A percentile compares a stretch with the other conserved stretches of the same genome.
These are phyloP conservation scores for Lophura swinhoii DNA, from an alignment of 2,797 vertebrate species.

Conservation along the genomic window DNA sequence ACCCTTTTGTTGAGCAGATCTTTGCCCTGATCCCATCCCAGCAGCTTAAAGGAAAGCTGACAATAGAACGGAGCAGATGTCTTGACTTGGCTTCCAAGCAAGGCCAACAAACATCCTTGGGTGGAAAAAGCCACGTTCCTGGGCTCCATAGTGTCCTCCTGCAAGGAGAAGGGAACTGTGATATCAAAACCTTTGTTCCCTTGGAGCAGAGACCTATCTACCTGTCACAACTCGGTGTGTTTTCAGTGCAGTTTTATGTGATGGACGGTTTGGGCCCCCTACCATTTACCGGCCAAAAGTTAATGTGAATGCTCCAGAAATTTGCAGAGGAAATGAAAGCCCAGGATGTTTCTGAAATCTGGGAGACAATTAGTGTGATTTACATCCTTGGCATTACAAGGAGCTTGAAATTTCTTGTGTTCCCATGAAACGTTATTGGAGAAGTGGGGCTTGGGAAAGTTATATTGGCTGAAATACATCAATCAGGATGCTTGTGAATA, in stretches of 20 bases:
- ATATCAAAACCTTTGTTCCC: constrained; percentile 11
- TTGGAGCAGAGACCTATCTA: constrained; percentile 13
- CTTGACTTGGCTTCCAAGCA: not conserved
- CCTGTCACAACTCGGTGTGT: constrained; percentile 54
- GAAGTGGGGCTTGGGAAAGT: constrained; percentile 44
- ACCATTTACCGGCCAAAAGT: constrained; percentile 70
- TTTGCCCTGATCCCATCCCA: not conserved
- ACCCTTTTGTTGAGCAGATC: not conserved
- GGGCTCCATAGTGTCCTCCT: not conserved
- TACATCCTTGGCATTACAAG: constrained; percentile 66
- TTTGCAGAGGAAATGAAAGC: constrained; percentile 70
- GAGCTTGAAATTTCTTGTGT: constrained; percentile 61
- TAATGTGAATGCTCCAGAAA: constrained; percentile 40
- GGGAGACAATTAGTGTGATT: constrained; percentile 77
- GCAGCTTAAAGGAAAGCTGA: not conserved
- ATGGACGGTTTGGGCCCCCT: constrained; percentile 54
- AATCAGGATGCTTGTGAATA: constrained; percentile 27
- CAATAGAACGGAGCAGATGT: not conserved
- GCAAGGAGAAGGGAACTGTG: not conserved
- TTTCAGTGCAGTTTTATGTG: constrained; percentile 56
- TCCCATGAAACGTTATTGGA: constrained; percentile 36
- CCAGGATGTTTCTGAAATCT: constrained; percentile 68
- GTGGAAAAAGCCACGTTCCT: not conserved
- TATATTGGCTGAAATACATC: constrained; percentile 40
- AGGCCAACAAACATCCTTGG: not conserved